Percentiles rank a stretch among this genome's conserved stretches.
Evolutionary conservation across 2,888 invertebrate species (phyloP).

Genomic region (Acrobasis consociella): DNA sequence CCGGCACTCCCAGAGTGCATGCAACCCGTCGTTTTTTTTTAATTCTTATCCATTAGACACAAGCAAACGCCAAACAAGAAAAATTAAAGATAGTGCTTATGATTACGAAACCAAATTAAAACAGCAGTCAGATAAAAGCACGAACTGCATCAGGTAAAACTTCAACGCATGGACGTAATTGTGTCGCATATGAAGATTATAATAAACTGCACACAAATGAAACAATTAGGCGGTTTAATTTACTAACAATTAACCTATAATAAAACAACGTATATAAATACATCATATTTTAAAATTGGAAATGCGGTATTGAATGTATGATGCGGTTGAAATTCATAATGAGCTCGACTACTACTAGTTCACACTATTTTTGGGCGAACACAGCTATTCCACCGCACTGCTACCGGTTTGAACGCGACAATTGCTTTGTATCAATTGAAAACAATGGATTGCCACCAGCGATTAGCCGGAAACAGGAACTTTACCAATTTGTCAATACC

Average conservation of each 20-base stretch:
- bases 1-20: no score
- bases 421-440: constrained; percentile 67
- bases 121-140: no score
- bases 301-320: no score
- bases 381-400: constrained; percentile 35
- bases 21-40: no score
- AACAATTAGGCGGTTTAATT: background rate
- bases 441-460: constrained; percentile 40
- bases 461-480: constrained; percentile 69
- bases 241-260: background rate
- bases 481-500: constrained; percentile 46
- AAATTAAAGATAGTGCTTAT: no score
- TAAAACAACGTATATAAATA: background rate
- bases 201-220: background rate
- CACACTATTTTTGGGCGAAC: constrained; percentile 42
- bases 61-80: no score
- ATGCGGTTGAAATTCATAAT: constrained; percentile 37
- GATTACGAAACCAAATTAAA: no score
- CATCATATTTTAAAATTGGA: no score
- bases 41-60: background rate
- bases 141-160: no score
- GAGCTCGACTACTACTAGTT: constrained; percentile 20
- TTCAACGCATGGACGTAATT: background rate
- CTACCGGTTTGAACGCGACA: constrained; percentile 49
- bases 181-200: background rate